Conservation (phyloP, 1,140 invertebrate genomes). For the Cyphomyrmex costatus region DNA sequence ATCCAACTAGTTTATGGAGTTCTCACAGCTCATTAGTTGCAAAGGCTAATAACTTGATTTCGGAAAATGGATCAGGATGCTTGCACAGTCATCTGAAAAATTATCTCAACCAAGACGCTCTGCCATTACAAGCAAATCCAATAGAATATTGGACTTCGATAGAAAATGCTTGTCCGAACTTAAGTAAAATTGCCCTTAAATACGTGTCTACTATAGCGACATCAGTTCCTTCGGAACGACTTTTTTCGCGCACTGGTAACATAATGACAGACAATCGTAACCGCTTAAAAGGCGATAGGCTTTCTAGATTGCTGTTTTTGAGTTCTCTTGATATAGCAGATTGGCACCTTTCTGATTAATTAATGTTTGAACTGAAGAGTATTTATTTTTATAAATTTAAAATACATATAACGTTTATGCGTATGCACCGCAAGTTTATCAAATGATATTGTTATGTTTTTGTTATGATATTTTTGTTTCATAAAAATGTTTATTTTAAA, state of each 20-base stretch:
- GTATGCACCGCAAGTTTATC: too few relatives aligned
- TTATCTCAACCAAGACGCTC: not conserved
- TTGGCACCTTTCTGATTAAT: constrained; percentile 3
- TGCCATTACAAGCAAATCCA: not conserved
- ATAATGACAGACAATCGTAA: not conserved
- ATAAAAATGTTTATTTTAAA: too few relatives aligned
- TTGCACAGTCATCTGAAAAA: not conserved
- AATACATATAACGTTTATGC: too few relatives aligned
- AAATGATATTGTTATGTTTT: too few relatives aligned
- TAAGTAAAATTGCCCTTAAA: not conserved
- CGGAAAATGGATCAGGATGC: not conserved
- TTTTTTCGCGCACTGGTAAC: not conserved
- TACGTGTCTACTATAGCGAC: constrained; percentile 18
- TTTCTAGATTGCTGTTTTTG: constrained; percentile 15
- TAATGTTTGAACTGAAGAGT: too few relatives aligned
- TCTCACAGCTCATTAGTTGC: not conserved
- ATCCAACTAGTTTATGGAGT: not conserved
- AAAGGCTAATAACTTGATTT: constrained; percentile 10
- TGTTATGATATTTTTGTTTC: too few relatives aligned
- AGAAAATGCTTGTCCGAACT: not conserved
- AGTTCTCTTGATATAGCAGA: not conserved
- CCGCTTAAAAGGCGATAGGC: not conserved
- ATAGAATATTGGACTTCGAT: not conserved
- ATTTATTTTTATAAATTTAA: too few relatives aligned
- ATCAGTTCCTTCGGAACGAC: constrained; percentile 6